Percentiles rank a stretch among this genome's conserved stretches.
phyloP scores from a whole-genome alignment of 2,888 invertebrate genomes.

The Protophormia terraenovae region DNA sequence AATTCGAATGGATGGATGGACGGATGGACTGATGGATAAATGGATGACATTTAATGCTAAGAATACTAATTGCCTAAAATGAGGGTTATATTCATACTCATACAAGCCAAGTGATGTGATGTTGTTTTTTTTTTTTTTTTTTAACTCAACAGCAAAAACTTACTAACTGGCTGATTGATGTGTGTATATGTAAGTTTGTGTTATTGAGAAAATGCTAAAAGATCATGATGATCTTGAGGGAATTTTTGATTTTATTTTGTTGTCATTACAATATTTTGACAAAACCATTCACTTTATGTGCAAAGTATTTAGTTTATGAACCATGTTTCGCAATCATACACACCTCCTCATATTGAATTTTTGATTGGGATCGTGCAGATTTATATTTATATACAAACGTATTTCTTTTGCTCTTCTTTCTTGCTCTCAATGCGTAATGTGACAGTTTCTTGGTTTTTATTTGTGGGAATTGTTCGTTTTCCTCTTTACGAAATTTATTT shows the following conservation, averaged over 20 bases:
- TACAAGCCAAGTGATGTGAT: slow-evolving; percentile 33
- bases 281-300: slow-evolving; percentile 42
- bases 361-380: slow-evolving; percentile 59
- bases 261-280: slow-evolving; percentile 34
- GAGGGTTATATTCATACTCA: slow-evolving; percentile 39
- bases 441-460: slow-evolving; percentile 9
- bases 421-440: slow-evolving; percentile 28
- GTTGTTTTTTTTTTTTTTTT: slow-evolving; percentile 28
- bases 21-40: slow-evolving; percentile 38
- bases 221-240: slow-evolving; percentile 66
- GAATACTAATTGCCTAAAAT: slow-evolving; percentile 66
- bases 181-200: neutral
- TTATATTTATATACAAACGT: slow-evolving; percentile 2
- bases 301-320: slow-evolving; percentile 21
- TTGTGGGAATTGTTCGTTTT: slow-evolving; percentile 48
- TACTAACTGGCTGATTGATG: neutral
- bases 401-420: neutral
- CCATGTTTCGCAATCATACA: slow-evolving; percentile 54
- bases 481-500: neutral
- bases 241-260: slow-evolving; percentile 46
- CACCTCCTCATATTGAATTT: slow-evolving; percentile 54
- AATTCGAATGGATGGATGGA: slow-evolving; percentile 34
- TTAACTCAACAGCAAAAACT: neutral
- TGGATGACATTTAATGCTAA: slow-evolving; percentile 58
- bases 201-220: slow-evolving; percentile 65